Conservation (phyloP, 2,888 invertebrate species). For the Dastarcus helophoroides region DNA sequence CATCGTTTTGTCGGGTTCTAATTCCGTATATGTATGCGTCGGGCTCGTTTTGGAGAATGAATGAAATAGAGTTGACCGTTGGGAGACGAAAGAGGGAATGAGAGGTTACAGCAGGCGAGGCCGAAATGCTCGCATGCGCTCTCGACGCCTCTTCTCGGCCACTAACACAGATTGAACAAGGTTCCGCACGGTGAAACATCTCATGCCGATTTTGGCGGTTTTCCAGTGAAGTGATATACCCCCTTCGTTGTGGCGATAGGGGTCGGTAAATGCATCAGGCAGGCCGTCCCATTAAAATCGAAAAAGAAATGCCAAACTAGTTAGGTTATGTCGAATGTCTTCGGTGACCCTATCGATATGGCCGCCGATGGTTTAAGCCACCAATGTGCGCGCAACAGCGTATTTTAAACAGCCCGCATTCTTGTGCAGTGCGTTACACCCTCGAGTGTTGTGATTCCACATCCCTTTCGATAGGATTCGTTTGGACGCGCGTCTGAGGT, state of each 20-base stretch:
- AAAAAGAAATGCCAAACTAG: no score
- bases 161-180: slow-evolving; percentile 48
- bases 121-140: slow-evolving; percentile 38
- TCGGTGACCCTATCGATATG: slow-evolving; percentile 16
- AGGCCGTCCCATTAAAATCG: no score
- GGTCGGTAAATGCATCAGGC: no score
- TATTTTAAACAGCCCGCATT: slow-evolving; percentile 10
- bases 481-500: slow-evolving; percentile 19
- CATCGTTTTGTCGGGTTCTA: slow-evolving; percentile 30
- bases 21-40: slow-evolving; percentile 30
- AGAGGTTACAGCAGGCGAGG: slow-evolving; percentile 36
- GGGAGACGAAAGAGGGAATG: slow-evolving; percentile 16
- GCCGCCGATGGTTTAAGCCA: slow-evolving; percentile 18
- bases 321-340: no score
- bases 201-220: slow-evolving; percentile 42
- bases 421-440: slow-evolving; percentile 16
- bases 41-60: slow-evolving; percentile 27
- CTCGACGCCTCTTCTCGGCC: slow-evolving; percentile 42
- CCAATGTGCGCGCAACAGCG: slow-evolving; percentile 20
- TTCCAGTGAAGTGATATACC: slow-evolving; percentile 29
- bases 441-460: slow-evolving; percentile 12
- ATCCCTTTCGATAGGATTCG: slow-evolving; percentile 4
- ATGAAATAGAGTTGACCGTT: slow-evolving; percentile 22
- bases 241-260: no score
- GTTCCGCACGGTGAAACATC: slow-evolving; percentile 48